Conservation (phyloP, 2,797 vertebrate species). For the Carduelis carduelis region DNA sequence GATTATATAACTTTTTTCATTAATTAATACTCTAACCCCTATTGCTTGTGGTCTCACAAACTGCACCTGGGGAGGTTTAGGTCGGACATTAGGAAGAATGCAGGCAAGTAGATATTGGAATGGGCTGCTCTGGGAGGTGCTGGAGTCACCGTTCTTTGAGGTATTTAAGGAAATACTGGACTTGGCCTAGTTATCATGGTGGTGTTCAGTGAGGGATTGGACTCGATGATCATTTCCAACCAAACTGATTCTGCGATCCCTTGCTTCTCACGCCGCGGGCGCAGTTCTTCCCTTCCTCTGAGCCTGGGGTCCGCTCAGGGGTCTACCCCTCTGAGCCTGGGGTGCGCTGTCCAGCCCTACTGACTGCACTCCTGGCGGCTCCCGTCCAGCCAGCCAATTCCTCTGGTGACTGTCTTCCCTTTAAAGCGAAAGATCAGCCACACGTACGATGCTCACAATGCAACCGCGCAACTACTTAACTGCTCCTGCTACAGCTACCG, state of each 20-base stretch:
- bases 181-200: background rate
- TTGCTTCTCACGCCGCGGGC: background rate
- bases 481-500: background rate
- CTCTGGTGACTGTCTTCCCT: background rate
- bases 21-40: background rate
- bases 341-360: background rate
- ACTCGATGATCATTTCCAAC: background rate
- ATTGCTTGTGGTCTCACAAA: background rate
- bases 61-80: background rate
- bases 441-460: background rate
- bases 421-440: background rate
- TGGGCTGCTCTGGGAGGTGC: too few species aligned
- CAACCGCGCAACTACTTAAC: background rate
- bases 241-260: too few species aligned
- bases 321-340: background rate
- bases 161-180: background rate
- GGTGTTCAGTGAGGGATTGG: background rate
- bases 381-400: background rate
- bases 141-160: background rate
- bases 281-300: background rate
- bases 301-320: background rate
- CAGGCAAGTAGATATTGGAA: background rate
- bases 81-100: background rate
- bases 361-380: background rate
- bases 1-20: background rate